Percentiles rank a stretch among this genome's conserved stretches.
phyloP scores from a whole-genome alignment of 2,113 vertebrate genomes.

The Nannobrachium achirus region DNA sequence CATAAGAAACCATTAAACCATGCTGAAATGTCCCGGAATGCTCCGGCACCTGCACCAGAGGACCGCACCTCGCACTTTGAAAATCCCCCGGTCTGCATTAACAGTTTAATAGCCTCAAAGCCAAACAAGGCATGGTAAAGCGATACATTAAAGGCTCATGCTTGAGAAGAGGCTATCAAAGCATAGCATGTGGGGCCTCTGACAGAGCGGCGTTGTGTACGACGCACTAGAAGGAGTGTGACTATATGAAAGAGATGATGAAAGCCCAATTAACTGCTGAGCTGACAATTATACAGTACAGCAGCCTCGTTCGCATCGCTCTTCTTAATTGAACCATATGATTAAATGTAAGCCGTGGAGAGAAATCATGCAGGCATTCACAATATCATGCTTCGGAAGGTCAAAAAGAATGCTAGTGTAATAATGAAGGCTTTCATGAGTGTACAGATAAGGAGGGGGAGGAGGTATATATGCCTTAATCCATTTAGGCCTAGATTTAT shows the following conservation, averaged over 20 bases:
- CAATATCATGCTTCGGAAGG: conserved; percentile 43
- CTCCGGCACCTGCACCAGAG: no score
- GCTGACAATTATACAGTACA: conserved; percentile 23
- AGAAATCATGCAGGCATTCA: conserved; percentile 37
- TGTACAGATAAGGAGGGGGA: conserved; percentile 1
- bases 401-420: conserved; percentile 38
- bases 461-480: neutral
- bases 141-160: neutral
- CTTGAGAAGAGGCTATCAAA: neutral
- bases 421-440: conserved; percentile 35
- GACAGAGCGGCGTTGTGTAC: neutral
- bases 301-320: conserved; percentile 7
- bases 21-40: no score
- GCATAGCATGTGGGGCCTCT: neutral
- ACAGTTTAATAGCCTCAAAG: neutral
- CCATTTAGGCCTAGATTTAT: no score
- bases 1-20: no score
- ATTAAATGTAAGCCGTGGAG: conserved; percentile 34
- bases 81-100: no score
- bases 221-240: conserved; percentile 11
- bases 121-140: neutral
- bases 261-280: conserved; percentile 21
- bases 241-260: conserved; percentile 17
- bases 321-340: conserved; percentile 19
- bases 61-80: no score